A percentile compares a stretch with the other conserved stretches of the same genome.
Conservation (phyloP, 2,113 vertebrate genomes). For the Perca flavescens region DNA sequence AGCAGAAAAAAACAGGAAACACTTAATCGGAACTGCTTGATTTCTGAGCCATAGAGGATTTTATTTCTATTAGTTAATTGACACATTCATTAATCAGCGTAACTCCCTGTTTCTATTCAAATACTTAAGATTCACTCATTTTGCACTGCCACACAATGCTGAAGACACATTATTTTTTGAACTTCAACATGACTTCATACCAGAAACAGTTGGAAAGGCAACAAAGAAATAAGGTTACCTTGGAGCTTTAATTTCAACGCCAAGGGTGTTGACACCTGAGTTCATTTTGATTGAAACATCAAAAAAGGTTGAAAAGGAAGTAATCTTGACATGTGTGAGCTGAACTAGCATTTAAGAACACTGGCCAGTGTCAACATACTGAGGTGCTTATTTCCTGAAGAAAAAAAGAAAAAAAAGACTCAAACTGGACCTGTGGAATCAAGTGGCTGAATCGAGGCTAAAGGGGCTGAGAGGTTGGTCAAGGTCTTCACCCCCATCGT, state of each 20-base stretch:
- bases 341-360: constrained; percentile 38
- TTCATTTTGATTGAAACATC: constrained; percentile 59
- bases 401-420: background rate
- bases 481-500: constrained; percentile 1
- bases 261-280: constrained; percentile 51
- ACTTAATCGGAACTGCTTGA: background rate
- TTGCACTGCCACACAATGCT: background rate
- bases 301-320: constrained; percentile 41
- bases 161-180: background rate
- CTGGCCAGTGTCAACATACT: constrained; percentile 26
- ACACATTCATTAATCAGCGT: background rate
- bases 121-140: background rate
- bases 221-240: constrained; percentile 42
- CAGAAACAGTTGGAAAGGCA: constrained; percentile 27
- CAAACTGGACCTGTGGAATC: background rate
- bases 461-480: background rate
- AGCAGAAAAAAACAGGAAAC: background rate
- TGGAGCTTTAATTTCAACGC: constrained; percentile 27
- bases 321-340: constrained; percentile 34
- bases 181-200: background rate
- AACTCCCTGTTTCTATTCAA: background rate
- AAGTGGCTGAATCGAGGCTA: background rate
- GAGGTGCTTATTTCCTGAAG: constrained; percentile 24
- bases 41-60: background rate
- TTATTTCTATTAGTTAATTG: background rate